Base-by-base conservation (phyloP, 2,113 vertebrate species). In the Siniperca knerii region DNA sequence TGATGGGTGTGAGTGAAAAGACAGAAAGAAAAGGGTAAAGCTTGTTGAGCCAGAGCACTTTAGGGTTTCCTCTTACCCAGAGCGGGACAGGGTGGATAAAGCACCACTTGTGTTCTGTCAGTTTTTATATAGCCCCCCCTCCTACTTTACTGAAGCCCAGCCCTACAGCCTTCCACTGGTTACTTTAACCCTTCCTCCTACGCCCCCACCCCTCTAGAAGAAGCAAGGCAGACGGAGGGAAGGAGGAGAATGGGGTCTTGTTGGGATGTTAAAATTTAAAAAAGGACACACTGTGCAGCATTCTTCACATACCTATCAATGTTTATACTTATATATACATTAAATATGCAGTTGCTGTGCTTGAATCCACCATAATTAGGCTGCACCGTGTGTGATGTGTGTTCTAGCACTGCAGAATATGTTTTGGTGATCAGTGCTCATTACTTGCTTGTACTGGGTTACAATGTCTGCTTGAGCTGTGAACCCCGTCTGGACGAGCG, bases 81-180 rank as follows among this genome's bases (percentile, higher is more conserved):
- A 90, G 90, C 83, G 71, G 92, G 84, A 93, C 90, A 83, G 90
- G 77, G 84, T 89, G 92, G 86, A 95, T 95, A 95, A 95, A 94
- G 95, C 93, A 79, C 77, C 84, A 86, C 93, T 94, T 94, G 94
- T 94, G 82, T 89, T 92, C 89, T 85, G 90, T 86, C 90, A 89
- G 81, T 87, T 92, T 94, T 95, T 95, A 94, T 95, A 95, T 76
- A 77, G 42, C 84, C 79, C 84, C 87, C 8, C 73, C 79, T 87
- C 54, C 84, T 77, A 61, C 76, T 65, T 50, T 18, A 61, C 78
- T 12, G 66, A 90, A 85, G 92, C 91, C 92, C 87, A 78, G 83
- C 92, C 94, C 94, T 82, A 91, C 91, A 33, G 48, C 85, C 78
- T 87, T 92, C 82, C 88, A 89, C 75, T 85, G 91, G 86, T 86